These are phyloP conservation scores for Megaceryle maxima DNA, from an alignment of 2,113 vertebrate species.

Conservation along the genomic window DNA sequence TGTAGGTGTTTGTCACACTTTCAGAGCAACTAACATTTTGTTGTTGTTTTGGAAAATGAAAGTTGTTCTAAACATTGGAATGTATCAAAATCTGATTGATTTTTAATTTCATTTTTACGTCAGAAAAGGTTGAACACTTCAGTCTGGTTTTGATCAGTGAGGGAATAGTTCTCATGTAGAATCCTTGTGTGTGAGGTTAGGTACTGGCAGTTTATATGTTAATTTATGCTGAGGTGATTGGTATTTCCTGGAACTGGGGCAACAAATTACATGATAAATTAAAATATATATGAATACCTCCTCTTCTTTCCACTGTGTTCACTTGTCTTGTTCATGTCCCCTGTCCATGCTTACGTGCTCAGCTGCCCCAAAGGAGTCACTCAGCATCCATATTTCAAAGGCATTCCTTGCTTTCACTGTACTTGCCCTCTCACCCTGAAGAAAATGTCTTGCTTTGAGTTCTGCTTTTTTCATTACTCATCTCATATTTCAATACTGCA, in stretches of 20 bases:
- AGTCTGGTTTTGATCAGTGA: not conserved
- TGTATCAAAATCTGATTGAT: not conserved
- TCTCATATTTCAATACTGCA: not conserved
- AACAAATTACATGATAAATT: not conserved
- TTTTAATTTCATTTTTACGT: not conserved
- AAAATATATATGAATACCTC: not conserved
- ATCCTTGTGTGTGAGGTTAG: not conserved
- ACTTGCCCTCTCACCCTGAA: not conserved
- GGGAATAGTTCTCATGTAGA: not conserved
- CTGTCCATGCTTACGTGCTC: not conserved
- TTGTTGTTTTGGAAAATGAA: not conserved
- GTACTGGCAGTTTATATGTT: not conserved
- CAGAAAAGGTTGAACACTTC: not conserved
- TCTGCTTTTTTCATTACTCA: not conserved
- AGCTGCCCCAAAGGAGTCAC: not conserved
- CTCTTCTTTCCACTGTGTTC: not conserved
- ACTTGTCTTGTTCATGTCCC: not conserved
- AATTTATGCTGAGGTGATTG: not conserved
- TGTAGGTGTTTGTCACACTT: not conserved
- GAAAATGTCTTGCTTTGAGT: not conserved
- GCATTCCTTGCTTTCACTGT: not conserved
- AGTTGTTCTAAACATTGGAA: not conserved
- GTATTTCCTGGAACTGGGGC: not conserved
- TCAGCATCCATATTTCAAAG: not conserved
- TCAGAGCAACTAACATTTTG: not conserved